phyloP scores from a whole-genome alignment of 2,797 vertebrate genomes.

The Monodelphis domestica region DNA sequence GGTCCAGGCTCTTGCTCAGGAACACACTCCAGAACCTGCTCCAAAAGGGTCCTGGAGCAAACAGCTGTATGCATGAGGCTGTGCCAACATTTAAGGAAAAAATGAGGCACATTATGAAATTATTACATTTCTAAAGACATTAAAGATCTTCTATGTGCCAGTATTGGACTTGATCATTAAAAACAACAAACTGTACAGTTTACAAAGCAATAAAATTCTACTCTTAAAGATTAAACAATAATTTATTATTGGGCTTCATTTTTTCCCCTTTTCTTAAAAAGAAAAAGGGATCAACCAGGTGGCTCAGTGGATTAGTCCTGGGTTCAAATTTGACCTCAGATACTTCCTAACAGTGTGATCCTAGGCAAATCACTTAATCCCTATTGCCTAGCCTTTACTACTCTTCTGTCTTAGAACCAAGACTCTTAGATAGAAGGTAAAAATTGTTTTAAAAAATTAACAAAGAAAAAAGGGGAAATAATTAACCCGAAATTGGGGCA shows the following conservation, averaged over 20 bases:
- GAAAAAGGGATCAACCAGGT: no score
- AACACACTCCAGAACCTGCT: background rate
- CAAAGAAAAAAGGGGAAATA: background rate
- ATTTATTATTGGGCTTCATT: constrained; percentile 41
- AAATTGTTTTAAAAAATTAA: no score
- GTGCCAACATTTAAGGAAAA: constrained; percentile 29
- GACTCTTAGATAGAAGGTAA: no score
- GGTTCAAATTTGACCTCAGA: no score
- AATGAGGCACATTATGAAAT: constrained; percentile 63
- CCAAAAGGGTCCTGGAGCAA: constrained; percentile 52
- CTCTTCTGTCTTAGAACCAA: no score
- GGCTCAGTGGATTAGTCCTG: no score
- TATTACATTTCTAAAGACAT: constrained; percentile 48
- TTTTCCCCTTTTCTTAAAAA: background rate
- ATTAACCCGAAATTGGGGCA: background rate
- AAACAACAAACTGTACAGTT: constrained; percentile 58
- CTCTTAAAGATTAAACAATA: constrained; percentile 10
- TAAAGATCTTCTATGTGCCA: constrained; percentile 47
- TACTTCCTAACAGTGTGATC: no score
- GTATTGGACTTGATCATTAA: constrained; percentile 42
- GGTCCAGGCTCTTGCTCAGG: constrained; percentile 67
- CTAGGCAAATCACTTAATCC: no score
- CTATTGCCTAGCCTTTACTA: no score
- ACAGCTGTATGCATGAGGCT: constrained; percentile 63
- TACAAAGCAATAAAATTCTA: constrained; percentile 47